Evolutionary conservation across 2,797 vertebrate species (phyloP), one percentile per base, ranked within the genome.

Genomic region (Paguma larvata): DNA sequence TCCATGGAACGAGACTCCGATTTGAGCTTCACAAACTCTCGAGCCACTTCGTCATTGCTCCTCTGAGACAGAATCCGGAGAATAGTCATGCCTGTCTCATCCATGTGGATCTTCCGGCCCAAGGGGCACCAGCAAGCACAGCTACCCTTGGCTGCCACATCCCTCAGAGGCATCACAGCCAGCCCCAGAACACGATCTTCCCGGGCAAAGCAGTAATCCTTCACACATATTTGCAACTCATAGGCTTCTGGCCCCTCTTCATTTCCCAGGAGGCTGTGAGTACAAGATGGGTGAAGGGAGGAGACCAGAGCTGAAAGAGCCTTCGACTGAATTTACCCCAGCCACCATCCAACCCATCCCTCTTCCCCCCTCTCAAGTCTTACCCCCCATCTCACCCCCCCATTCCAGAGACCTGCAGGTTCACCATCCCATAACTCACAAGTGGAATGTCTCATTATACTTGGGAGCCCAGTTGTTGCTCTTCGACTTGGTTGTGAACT

Each of bases 401-500:
- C 91, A 85, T 67, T 38, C 70, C 62, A 65, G n/a, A 95, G 25
- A 79, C 46, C 84, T 93, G 2, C 23, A 89, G 77, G 73, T 53
- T 23, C 75, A 79, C 92, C 38, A 87, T 14, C 70, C 46, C 16
- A 38, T 78, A 89, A 99, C 99, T 99, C 98, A 99, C 99, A 99
- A 99, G 97, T 99, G 99, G 97, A 99, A 99, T 0, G 99, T 99
- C 98, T 99, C 99, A 7, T 99, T 99, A 99, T 99, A 99, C 95
- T 99, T 99, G 68, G 99, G 99, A 27, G 99, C 99, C 99, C 99
- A 99, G 99, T 99, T 99, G 99, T 99, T 99, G 98, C 99, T 99
- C 98, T 99, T 99, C 34, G 99, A 99, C 98, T 99, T 99, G 85
- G 99, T 99, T 98, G 99, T 99, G 97, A 99, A 99, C 96, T 99